phyloP scores from a whole-genome alignment of 2,113 vertebrate species.

The Cromileptes altivelis region DNA sequence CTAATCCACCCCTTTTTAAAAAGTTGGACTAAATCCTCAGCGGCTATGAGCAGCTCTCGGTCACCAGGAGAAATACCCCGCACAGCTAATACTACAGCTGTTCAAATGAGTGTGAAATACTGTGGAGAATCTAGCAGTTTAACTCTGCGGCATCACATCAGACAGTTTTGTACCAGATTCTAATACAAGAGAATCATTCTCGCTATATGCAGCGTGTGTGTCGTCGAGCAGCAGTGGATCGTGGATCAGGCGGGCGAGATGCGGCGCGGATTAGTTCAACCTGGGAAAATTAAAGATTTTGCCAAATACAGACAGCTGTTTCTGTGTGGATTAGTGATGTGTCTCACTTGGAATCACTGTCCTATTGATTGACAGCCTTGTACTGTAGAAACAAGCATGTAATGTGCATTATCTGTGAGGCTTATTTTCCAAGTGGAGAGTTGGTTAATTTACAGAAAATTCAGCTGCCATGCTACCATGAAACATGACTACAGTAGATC shows the following conservation, averaged over 20 bases:
- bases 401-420: neutral
- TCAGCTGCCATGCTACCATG: neutral
- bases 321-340: slow-evolving; percentile 27
- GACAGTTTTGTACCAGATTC: slow-evolving; percentile 5
- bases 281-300: slow-evolving; percentile 19
- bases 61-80: slow-evolving; percentile 32
- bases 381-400: slow-evolving; percentile 1
- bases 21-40: slow-evolving; percentile 53
- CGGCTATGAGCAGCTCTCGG: slow-evolving; percentile 43
- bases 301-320: slow-evolving; percentile 45
- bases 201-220: neutral
- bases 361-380: neutral
- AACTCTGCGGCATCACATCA: slow-evolving; percentile 38
- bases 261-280: slow-evolving; percentile 1
- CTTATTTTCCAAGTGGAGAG: neutral
- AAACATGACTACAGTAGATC: neutral
- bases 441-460: neutral
- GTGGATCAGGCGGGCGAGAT: slow-evolving; percentile 11
- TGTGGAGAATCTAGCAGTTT: slow-evolving; percentile 27
- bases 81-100: slow-evolving; percentile 39
- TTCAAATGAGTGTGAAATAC: slow-evolving; percentile 43
- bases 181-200: neutral
- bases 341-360: slow-evolving; percentile 7
- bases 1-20: slow-evolving; percentile 45
- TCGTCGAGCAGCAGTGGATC: neutral